Base-by-base conservation (phyloP, 2,113 vertebrate genomes). In the Nyctereutes procyonoides region DNA sequence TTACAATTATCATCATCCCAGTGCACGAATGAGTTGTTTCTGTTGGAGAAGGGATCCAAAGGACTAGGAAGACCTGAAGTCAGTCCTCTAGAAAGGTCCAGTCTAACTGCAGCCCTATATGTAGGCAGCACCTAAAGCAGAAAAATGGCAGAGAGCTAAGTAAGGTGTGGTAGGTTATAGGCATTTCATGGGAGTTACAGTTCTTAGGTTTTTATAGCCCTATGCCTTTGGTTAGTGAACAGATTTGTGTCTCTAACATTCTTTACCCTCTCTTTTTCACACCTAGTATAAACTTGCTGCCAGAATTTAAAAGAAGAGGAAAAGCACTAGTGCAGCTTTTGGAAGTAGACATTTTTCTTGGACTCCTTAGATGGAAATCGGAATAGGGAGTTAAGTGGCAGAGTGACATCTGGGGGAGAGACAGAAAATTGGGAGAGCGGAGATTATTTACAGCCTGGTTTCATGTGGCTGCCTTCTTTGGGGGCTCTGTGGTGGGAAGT, bases 121-220 rank as follows among this genome's bases (percentile, higher is more conserved):
- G 4, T 51, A 35, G 38, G 19, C 19, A 80, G 32, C 51, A n/a
- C 17, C 30, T 58, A 55, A 88, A 91, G 60, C 62, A 79, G 81
- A 62, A 74, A 79, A 60, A 80, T 28, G 26, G 51, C 51, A 90
- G 76, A 80, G 81, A 94, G 73, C n/a, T 53, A 67, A 88, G 51
- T 53, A 67, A 88, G 51, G 60, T 79, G 15, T 77, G 62, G 14
- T 95, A 43, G 35, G 13, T 92, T 69, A 26, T 67, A 83, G 82
- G 43, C 17, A 22, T 95, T 95, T 96, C 60, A 53, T 93, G 17
- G 91, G 65, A 90, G 35, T 82, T 92, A 51, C 22, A 76, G 15
- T 93, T 97, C 71, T 92, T 67, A 30, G n/a, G 43, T n/a, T 93
- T 90, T 89, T 71, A 58, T 69, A 96, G 76, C 43, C 80, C 32